phyloP scores from a whole-genome alignment of 1,140 invertebrate species.

The Leptinotarsa texana region DNA sequence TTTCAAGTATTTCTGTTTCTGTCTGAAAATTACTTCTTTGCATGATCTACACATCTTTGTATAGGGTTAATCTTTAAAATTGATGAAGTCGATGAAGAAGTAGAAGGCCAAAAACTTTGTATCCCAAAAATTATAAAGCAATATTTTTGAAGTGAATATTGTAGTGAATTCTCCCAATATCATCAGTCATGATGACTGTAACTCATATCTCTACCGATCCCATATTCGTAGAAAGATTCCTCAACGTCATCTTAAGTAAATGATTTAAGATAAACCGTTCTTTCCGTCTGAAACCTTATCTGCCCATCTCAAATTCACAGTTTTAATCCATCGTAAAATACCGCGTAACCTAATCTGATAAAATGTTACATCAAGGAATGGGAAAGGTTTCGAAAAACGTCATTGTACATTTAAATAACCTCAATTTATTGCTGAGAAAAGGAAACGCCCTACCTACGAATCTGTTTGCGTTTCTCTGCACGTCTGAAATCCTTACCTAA shows the following conservation, averaged over 20 bases:
- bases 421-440: constrained; percentile 4
- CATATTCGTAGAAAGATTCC: too few species aligned
- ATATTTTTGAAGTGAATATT: too few species aligned
- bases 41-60: too few species aligned
- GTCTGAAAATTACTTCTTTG: too few species aligned
- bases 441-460: background rate
- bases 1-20: too few species aligned
- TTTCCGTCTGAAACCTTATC: background rate
- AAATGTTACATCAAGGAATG: background rate
- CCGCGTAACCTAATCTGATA: background rate
- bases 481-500: background rate
- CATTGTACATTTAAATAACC: constrained; percentile 1
- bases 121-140: too few species aligned
- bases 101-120: too few species aligned
- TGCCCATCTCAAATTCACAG: background rate
- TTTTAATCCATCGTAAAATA: constrained; percentile 4
- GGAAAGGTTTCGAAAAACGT: background rate
- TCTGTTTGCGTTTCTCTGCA: background rate
- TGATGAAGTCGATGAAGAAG: too few species aligned
- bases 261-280: background rate
- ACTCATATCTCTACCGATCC: too few species aligned
- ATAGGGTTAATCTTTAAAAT: too few species aligned
- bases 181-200: too few species aligned
- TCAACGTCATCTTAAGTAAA: background rate
- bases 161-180: too few species aligned